These are phyloP conservation scores for Paradisaea rubra DNA, from an alignment of 2,113 vertebrate species.

Conservation along the genomic window DNA sequence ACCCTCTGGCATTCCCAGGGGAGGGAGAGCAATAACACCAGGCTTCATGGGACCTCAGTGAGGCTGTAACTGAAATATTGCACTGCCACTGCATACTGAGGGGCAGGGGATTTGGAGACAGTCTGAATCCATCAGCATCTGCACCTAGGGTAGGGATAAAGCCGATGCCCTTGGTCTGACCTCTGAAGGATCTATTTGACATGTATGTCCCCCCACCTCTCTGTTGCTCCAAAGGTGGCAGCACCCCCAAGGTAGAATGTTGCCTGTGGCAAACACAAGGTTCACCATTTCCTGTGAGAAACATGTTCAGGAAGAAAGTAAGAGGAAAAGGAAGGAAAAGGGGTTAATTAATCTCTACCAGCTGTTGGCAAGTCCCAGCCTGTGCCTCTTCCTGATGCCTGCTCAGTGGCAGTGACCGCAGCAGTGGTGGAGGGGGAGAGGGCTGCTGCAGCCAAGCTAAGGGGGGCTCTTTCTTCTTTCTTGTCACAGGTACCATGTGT, in stretches of 20 bases:
- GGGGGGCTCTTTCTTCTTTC: background rate
- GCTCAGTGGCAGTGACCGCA: background rate
- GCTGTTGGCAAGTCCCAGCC: background rate
- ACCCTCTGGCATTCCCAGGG: background rate
- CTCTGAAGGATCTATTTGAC: background rate
- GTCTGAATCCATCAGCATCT: background rate
- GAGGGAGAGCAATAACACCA: background rate
- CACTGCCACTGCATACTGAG: background rate
- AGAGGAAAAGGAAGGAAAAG: background rate
- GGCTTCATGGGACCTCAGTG: background rate
- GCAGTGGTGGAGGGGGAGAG: background rate
- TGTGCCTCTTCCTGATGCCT: background rate
- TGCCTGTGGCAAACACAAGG: background rate
- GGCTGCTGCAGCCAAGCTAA: background rate
- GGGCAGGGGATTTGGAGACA: background rate
- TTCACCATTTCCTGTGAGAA: background rate
- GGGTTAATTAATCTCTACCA: background rate
- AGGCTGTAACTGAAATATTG: background rate
- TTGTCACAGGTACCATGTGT: background rate
- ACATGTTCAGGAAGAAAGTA: background rate
- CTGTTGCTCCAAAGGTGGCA: background rate
- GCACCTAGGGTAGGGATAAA: background rate
- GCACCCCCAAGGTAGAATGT: background rate
- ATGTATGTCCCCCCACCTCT: background rate
- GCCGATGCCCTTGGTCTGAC: background rate